Evolutionary conservation across 2,888 invertebrate species (phyloP).

Genomic region (Leptura quadrifasciata): DNA sequence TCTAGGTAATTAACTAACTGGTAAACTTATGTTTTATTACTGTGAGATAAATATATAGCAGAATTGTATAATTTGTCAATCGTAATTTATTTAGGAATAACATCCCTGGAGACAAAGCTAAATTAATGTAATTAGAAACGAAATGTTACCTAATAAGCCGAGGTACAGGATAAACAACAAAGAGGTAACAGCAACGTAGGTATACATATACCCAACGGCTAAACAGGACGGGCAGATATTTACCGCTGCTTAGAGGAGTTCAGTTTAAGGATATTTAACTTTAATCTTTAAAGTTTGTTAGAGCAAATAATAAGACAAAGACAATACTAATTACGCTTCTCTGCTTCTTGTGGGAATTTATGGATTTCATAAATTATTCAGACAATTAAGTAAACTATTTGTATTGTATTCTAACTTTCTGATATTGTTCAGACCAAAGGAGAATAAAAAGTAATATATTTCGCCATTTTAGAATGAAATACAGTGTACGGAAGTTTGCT

Average conservation of each 20-base stretch:
- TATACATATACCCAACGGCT: conserved; percentile 36
- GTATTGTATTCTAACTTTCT: conserved; percentile 35
- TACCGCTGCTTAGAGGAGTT: conserved; percentile 25
- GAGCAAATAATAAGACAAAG: conserved; percentile 60
- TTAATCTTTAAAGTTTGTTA: conserved; percentile 62
- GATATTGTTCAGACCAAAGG: conserved; percentile 27
- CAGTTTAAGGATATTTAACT: conserved; percentile 59
- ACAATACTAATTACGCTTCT: conserved; percentile 43
- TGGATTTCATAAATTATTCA: conserved; percentile 42
- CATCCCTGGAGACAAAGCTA: conserved; percentile 34
- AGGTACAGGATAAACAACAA: conserved; percentile 42
- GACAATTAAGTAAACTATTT: conserved; percentile 41
- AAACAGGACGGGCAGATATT: conserved; percentile 35
- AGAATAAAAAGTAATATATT: conserved; percentile 6
- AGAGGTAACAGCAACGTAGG: conserved; percentile 43
- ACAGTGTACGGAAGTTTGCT: neutral
- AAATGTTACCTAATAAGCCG: conserved; percentile 40
- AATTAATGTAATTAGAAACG: conserved; percentile 39
- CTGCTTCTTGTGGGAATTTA: conserved; percentile 27
- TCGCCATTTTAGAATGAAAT: neutral
- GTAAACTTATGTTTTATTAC: conserved; percentile 4
- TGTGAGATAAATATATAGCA: neutral
- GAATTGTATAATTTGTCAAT: conserved; percentile 9
- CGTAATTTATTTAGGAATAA: conserved; percentile 22
- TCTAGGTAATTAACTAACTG: neutral